These are phyloP conservation scores for Cyprinodon brontotheroides DNA, from an alignment of 2,113 vertebrate genomes.

Conservation along the genomic window DNA sequence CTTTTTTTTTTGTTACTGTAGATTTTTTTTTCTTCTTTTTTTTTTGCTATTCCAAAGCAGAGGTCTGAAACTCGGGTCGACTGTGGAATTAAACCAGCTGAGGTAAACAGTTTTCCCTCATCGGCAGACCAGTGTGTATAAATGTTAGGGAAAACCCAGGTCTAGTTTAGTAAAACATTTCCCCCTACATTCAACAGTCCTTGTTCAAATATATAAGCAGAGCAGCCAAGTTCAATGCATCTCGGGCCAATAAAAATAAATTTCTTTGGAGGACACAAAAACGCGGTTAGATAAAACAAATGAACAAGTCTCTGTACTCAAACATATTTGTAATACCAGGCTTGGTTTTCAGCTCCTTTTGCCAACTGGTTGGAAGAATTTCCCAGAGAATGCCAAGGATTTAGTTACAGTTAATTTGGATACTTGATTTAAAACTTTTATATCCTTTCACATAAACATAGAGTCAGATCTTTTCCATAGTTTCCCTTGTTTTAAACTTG, in stretches of 20 bases:
- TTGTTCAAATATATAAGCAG: constrained; percentile 63
- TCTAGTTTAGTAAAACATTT: constrained; percentile 60
- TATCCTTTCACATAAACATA: not conserved
- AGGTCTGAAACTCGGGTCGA: constrained; percentile 8
- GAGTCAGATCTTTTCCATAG: not conserved
- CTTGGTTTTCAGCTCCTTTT: constrained; percentile 51
- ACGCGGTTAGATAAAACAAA: constrained; percentile 69
- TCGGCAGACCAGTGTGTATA: constrained; percentile 47
- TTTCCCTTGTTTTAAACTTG: not conserved
- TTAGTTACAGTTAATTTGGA: constrained; percentile 15
- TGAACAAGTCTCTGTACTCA: constrained; percentile 62
- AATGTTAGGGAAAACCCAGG: constrained; percentile 50
- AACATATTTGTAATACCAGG: constrained; percentile 70
- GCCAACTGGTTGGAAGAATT: constrained; percentile 49
- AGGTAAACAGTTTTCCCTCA: constrained; percentile 67
- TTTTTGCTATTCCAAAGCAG: constrained; percentile 14
- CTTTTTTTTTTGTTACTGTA: constrained; percentile 14
- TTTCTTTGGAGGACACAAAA: constrained; percentile 51
- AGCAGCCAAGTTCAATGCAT: constrained; percentile 51
- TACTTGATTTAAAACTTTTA: not conserved
- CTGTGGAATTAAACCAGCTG: constrained; percentile 42
- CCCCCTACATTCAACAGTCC: constrained; percentile 45
- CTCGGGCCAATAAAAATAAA: constrained; percentile 66
- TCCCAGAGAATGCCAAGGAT: constrained; percentile 27
- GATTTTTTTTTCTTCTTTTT: not conserved